A percentile compares a stretch with the other conserved stretches of the same genome.
Evolutionary conservation across 2,113 vertebrate genomes (phyloP).

Genomic region (Hiodon alosoides): DNA sequence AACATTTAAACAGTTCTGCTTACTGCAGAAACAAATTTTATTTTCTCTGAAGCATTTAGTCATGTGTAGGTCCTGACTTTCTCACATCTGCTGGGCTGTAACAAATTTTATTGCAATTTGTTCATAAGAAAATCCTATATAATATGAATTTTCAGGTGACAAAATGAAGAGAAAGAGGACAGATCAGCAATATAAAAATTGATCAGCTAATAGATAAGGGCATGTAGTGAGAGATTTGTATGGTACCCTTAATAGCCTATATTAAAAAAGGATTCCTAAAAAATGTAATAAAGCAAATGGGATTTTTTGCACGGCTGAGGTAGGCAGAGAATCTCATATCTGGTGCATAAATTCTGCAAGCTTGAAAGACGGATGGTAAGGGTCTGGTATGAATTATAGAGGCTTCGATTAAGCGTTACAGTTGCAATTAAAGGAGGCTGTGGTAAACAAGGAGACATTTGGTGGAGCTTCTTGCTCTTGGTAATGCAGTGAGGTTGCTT

Average conservation of each 20-base stretch:
- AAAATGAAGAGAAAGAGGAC: constrained; percentile 85
- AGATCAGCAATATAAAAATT: constrained; percentile 99
- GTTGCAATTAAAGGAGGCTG: constrained; percentile 54
- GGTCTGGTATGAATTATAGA: constrained; percentile 54
- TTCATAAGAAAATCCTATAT: constrained; percentile 88
- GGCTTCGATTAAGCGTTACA: constrained; percentile 61
- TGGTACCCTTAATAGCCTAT: constrained; percentile 98
- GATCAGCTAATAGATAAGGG: constrained; percentile 94
- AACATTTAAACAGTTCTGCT: constrained; percentile 99
- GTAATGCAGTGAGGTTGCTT: background rate
- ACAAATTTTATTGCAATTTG: constrained; percentile 93
- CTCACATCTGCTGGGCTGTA: constrained; percentile 74
- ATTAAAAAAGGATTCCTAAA: constrained; percentile 98
- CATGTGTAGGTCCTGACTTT: constrained; percentile 75
- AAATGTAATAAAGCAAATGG: constrained; percentile 73
- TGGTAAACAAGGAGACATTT: constrained; percentile 57
- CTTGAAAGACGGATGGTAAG: constrained; percentile 57
- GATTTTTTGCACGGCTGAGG: constrained; percentile 44
- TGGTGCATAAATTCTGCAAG: constrained; percentile 59
- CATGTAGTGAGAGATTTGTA: constrained; percentile 97
- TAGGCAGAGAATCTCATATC: constrained; percentile 37
- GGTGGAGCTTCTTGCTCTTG: background rate
- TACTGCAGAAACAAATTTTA: constrained; percentile 99
- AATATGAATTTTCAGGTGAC: constrained; percentile 97
- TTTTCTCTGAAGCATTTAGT: constrained; percentile 84